phyloP scores from a whole-genome alignment of 2,113 vertebrate genomes.

The Orthonyx spaldingii region DNA sequence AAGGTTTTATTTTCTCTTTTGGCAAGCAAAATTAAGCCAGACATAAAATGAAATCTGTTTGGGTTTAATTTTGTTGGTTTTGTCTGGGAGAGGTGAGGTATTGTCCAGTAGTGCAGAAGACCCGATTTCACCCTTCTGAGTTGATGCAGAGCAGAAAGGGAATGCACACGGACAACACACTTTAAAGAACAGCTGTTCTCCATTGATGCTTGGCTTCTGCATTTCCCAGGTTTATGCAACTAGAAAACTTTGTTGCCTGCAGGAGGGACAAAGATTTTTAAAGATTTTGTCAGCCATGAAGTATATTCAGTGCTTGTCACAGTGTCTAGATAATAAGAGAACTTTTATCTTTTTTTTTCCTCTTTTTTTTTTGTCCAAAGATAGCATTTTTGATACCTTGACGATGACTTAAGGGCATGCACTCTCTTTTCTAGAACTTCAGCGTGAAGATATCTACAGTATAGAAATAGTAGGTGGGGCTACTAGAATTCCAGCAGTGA shows the following conservation, averaged over 20 bases:
- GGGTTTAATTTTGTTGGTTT: background rate
- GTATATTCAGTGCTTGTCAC: background rate
- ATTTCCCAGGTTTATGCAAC: background rate
- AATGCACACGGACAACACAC: background rate
- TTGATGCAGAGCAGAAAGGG: background rate
- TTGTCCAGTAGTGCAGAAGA: background rate
- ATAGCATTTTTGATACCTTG: background rate
- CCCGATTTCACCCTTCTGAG: background rate
- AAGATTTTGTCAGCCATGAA: background rate
- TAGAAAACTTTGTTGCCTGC: background rate
- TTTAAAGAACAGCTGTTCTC: background rate
- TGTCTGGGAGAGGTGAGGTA: background rate
- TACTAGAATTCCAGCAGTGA: constrained; percentile 89
- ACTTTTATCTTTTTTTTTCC: accelerated
- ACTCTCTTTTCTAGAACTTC: constrained; percentile 67
- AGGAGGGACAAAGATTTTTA: background rate
- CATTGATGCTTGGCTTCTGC: background rate
- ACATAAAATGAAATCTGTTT: background rate
- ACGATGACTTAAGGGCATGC: background rate
- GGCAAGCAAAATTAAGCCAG: background rate
- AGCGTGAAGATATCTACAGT: constrained; percentile 89
- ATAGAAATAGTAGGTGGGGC: constrained; percentile 94
- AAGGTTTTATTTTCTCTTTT: background rate
- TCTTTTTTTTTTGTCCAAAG: background rate
- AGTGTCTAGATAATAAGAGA: background rate